phyloP scores from a whole-genome alignment of 2,797 vertebrate genomes.

The Antennarius maculatus region DNA sequence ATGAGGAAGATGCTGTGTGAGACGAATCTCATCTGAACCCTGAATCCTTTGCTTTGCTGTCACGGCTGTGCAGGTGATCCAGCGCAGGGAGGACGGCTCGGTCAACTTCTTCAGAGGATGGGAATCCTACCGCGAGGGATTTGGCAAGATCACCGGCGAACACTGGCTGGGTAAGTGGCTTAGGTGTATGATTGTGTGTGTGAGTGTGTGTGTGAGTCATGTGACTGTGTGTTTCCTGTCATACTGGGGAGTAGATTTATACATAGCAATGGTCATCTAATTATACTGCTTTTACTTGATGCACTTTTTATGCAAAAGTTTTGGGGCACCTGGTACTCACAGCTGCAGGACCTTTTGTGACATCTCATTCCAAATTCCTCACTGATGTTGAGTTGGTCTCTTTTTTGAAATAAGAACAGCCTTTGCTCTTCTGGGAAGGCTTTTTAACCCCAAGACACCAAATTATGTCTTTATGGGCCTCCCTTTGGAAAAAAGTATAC shows the following conservation, averaged over 20 bases:
- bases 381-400: too few species aligned
- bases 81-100: constrained; percentile 92
- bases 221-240: background rate
- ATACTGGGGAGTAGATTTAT: background rate
- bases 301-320: too few species aligned
- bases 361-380: too few species aligned
- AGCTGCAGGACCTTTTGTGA: too few species aligned
- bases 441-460: too few species aligned
- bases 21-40: constrained; percentile 42
- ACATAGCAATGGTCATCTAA: constrained; percentile 1
- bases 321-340: too few species aligned
- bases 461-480: too few species aligned
- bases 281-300: background rate
- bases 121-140: constrained; percentile 94
- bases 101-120: constrained; percentile 96
- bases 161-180: constrained; percentile 93
- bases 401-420: too few species aligned
- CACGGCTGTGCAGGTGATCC: constrained; percentile 87
- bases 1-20: constrained; percentile 35
- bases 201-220: constrained; percentile 8
- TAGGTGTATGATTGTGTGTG: constrained; percentile 18
- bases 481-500: too few species aligned
- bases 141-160: constrained; percentile 95
- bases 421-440: too few species aligned
- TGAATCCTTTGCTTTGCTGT: constrained; percentile 42